Percentiles rank a stretch among this genome's conserved stretches.
phyloP scores from a whole-genome alignment of 2,888 invertebrate genomes.

The Heteromyza rotundicornis region DNA sequence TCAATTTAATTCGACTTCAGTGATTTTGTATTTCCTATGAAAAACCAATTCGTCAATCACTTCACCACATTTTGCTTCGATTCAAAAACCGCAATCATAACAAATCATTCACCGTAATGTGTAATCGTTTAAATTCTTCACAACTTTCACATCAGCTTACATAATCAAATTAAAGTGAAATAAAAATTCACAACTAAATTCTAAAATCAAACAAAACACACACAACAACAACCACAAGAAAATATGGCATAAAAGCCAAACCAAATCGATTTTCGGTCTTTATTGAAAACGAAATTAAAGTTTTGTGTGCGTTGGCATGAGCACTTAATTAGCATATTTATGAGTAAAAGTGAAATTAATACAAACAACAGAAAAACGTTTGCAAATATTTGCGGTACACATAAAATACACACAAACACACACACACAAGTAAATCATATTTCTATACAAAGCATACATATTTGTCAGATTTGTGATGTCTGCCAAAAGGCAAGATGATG shows the following conservation, averaged over 20 bases:
- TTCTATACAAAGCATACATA: too few relatives aligned
- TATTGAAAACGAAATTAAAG: background rate
- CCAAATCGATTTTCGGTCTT: background rate
- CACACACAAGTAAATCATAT: too few relatives aligned
- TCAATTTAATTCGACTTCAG: too few relatives aligned
- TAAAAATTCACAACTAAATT: background rate
- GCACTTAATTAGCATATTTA: slow-evolving; percentile 50
- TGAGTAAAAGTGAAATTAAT: slow-evolving; percentile 56
- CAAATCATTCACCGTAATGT: too few relatives aligned
- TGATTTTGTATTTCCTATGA: too few relatives aligned
- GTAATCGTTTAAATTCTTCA: background rate
- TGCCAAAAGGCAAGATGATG: too few relatives aligned
- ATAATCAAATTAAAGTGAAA: background rate
- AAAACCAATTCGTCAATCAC: too few relatives aligned
- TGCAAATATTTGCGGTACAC: slow-evolving; percentile 43
- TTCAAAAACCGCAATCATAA: too few relatives aligned
- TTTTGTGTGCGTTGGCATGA: slow-evolving; percentile 31
- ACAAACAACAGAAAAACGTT: slow-evolving; percentile 32
- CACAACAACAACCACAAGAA: too few relatives aligned
- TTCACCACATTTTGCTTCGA: too few relatives aligned
- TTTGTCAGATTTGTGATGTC: too few relatives aligned
- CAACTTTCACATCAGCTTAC: background rate
- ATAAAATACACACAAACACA: background rate
- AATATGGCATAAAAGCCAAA: background rate
- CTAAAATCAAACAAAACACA: background rate